Evolutionary conservation across 2,113 vertebrate species (phyloP), one percentile per base, ranked within the genome.

Genomic region (Myodes glareolus): DNA sequence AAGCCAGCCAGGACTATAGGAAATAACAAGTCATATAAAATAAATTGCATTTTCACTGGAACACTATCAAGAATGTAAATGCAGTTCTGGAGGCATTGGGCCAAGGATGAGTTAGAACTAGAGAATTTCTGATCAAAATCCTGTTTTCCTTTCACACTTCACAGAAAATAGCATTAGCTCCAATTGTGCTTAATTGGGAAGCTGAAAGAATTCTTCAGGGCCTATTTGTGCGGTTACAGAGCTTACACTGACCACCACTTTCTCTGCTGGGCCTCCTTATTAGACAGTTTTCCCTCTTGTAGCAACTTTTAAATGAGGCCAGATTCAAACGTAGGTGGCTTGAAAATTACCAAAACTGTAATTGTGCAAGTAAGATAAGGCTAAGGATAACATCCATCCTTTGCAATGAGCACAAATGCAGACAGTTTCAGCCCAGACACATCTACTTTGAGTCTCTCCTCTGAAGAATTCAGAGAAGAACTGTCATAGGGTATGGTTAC

Each of bases 11-110:
- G 95, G 90, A 75, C 55, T 89, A 68, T 93, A 93, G 86, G 95
- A 97, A 87, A 91, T 61, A 95, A 68, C 29, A 94, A 97, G 81
- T 82, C 72, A 52, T 87, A 84, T 91, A 90, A 96, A 90, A 93
- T 87, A 96, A 65, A 87, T 58, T 91, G n/a, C 84, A 82, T 92
- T 96, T 95, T 93, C 90, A 70, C 63, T 92, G 84, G 87, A 95
- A 92, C 39, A 52, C 42, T 58, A 94, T 77, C 67, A 93, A 78
- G 61, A 91, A 61, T 91, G 39, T 90, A 92, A 95, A 95, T 90
- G 50, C 55, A 88, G 70, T 90, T 63, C 55, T 75, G 78, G 21
- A 94, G 47, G 82, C 55, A 84, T 39, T 70, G 88, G 55, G n/a
- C 47, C 6, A 82, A 63, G 29, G 36, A 92, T 61, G 25, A 76